Percentiles rank a stretch among this genome's conserved stretches.
These are phyloP conservation scores for Dryobota labecula DNA, from an alignment of 2,888 invertebrate species.

Conservation along the genomic window DNA sequence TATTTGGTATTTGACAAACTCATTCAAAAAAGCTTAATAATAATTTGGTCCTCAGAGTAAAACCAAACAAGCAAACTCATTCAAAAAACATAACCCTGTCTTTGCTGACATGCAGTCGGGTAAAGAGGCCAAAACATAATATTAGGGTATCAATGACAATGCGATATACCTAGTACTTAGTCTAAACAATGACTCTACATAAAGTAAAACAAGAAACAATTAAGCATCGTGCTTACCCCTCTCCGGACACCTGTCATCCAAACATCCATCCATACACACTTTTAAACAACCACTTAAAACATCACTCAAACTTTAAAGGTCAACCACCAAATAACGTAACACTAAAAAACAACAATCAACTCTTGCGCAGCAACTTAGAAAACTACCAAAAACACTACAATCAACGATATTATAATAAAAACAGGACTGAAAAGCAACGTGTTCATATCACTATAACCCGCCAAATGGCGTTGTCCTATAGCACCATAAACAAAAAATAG, in stretches of 20 bases:
- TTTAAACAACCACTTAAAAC: constrained; percentile 40
- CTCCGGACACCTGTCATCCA: constrained; percentile 36
- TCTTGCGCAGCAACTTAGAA: not conserved
- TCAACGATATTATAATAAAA: not conserved
- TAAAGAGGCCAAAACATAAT: not conserved
- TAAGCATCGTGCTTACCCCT: constrained; percentile 44
- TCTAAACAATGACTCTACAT: not conserved
- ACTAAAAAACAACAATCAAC: constrained; percentile 18
- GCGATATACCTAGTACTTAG: not conserved
- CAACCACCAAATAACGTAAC: not conserved
- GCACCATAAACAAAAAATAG: constrained; percentile 50
- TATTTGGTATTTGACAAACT: not conserved
- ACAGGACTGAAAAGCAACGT: constrained; percentile 40
- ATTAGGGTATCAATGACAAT: not conserved
- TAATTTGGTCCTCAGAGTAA: not conserved
- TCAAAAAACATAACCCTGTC: not conserved
- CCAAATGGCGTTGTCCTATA: constrained; percentile 42
- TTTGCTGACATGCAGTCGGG: not conserved
- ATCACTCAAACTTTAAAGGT: constrained; percentile 29
- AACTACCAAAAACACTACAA: constrained; percentile 8
- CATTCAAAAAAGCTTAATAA: no score
- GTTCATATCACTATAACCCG: constrained; percentile 14
- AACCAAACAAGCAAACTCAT: not conserved
- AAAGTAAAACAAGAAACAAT: not conserved
- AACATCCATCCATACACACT: constrained; percentile 55